Evolutionary conservation across 2,888 invertebrate species (phyloP).

Genomic region (Limnephilus rhombicus): DNA sequence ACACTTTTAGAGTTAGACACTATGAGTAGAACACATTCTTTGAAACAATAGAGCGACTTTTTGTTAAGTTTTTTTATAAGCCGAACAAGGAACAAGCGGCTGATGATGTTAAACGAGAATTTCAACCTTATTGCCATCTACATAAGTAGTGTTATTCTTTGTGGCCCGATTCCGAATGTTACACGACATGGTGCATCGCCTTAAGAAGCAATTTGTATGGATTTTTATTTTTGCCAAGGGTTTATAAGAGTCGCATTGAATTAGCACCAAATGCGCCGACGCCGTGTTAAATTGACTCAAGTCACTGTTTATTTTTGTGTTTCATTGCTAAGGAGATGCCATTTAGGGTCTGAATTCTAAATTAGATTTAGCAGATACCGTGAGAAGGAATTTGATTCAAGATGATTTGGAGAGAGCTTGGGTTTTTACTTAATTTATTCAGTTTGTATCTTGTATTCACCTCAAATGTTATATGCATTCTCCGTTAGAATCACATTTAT

Average conservation of each 20-base stretch:
- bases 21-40: too few relatives aligned
- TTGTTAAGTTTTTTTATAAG: too few relatives aligned
- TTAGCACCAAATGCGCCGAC: neutral
- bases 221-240: neutral
- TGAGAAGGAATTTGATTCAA: neutral
- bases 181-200: too few relatives aligned
- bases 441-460: neutral
- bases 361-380: neutral
- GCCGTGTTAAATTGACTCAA: neutral
- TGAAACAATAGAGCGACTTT: too few relatives aligned
- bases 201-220: neutral
- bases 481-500: neutral
- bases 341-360: slow-evolving; percentile 1
- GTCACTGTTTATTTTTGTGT: neutral
- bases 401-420: neutral
- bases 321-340: neutral
- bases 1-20: too few relatives aligned
- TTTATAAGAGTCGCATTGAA: neutral
- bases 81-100: too few relatives aligned
- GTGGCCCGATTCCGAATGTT: too few relatives aligned
- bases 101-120: too few relatives aligned
- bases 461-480: neutral
- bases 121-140: too few relatives aligned
- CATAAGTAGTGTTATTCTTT: too few relatives aligned
- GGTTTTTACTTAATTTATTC: neutral